These are phyloP conservation scores for Connochaetes taurinus DNA, from an alignment of 2,113 vertebrate species.

Conservation along the genomic window DNA sequence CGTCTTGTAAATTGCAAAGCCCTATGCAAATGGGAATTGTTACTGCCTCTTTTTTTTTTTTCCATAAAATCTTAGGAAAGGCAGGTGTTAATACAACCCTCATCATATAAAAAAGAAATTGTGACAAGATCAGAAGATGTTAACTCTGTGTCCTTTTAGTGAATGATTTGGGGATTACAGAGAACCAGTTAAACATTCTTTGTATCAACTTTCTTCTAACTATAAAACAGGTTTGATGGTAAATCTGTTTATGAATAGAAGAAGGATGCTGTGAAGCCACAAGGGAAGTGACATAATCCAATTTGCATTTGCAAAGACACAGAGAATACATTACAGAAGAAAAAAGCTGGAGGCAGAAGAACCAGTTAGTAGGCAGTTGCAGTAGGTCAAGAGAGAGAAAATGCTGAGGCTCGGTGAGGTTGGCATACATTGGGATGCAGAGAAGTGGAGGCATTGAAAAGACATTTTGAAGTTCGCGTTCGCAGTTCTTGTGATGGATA, in stretches of 20 bases:
- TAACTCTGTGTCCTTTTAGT: background rate
- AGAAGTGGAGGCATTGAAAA: background rate
- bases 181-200: background rate
- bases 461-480: background rate
- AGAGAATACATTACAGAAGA: background rate
- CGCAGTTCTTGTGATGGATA: background rate
- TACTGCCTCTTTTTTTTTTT: background rate
- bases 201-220: background rate
- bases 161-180: background rate
- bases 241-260: background rate
- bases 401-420: background rate
- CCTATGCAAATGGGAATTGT: background rate
- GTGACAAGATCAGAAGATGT: background rate
- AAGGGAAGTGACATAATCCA: background rate
- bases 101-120: background rate
- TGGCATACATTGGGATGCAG: background rate
- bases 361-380: background rate
- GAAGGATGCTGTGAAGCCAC: background rate
- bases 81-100: background rate
- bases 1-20: background rate
- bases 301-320: background rate
- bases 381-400: background rate
- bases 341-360: background rate
- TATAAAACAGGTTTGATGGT: background rate
- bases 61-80: background rate